Evolutionary conservation across 2,797 vertebrate genomes (phyloP).

Genomic region (Smutsia temminckii): DNA sequence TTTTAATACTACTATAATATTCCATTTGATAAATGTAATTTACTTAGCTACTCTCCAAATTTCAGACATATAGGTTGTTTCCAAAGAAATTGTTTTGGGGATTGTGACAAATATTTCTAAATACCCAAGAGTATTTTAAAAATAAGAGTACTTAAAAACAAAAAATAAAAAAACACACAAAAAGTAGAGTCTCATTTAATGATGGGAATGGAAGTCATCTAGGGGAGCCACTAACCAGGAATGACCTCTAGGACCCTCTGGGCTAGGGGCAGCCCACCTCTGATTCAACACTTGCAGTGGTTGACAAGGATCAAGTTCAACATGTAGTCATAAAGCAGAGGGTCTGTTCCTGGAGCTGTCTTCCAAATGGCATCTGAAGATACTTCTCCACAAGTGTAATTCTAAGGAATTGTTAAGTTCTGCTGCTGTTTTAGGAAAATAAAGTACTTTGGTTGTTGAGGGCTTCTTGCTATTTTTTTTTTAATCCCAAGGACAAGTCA

Average conservation of each 20-base stretch:
- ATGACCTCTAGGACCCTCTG: neutral
- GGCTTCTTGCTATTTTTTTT: neutral
- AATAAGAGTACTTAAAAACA: neutral
- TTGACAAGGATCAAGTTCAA: neutral
- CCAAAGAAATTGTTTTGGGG: neutral
- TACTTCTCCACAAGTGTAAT: neutral
- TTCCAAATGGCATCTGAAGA: neutral
- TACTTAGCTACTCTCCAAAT: neutral
- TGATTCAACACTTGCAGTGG: neutral
- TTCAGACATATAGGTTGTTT: conserved; percentile 27
- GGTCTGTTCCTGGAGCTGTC: neutral
- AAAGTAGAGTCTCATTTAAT: neutral
- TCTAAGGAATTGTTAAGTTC: neutral
- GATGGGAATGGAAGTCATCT: neutral
- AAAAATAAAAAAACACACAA: neutral
- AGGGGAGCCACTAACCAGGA: neutral
- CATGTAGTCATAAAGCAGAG: neutral
- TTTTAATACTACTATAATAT: neutral
- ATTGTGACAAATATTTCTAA: neutral
- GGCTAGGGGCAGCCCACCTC: neutral
- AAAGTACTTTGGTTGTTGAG: neutral
- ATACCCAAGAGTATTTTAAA: neutral
- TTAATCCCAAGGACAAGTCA: neutral
- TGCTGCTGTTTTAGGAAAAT: conserved; percentile 1
- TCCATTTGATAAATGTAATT: neutral